Evolutionary conservation across 2,888 invertebrate genomes (phyloP).

Genomic region (Neocrepidodera transversa): DNA sequence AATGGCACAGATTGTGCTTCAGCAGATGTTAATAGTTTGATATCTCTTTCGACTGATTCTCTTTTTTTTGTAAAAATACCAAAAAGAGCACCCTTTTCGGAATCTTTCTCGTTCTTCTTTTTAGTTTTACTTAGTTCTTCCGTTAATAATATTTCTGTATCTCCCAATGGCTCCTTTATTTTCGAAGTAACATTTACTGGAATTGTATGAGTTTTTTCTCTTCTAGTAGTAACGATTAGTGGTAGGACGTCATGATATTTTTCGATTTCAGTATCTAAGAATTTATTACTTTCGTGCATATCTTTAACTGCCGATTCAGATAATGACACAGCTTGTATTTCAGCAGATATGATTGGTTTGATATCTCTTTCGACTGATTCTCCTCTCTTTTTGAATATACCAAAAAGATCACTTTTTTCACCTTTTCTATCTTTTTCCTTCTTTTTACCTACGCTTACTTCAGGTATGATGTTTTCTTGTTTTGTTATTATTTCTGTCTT

Average conservation of each 20-base stretch:
- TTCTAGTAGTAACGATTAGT: neutral
- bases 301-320: neutral
- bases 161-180: too few relatives aligned
- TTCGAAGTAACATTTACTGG: conserved; percentile 36
- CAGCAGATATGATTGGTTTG: neutral
- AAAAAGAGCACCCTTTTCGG: conserved; percentile 12
- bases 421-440: conserved; percentile 27
- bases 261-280: conserved; percentile 44
- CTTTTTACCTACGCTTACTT: neutral
- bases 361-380: conserved; percentile 24
- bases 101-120: neutral
- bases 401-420: conserved; percentile 25
- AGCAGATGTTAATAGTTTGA: neutral
- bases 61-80: conserved; percentile 25
- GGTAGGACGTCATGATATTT: conserved; percentile 40
- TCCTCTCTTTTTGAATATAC: conserved; percentile 38
- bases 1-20: conserved; percentile 10
- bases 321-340: neutral
- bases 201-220: conserved; percentile 42
- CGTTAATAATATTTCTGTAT: too few relatives aligned
- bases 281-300: conserved; percentile 36
- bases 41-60: conserved; percentile 7
- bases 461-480: too few relatives aligned
- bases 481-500: too few relatives aligned
- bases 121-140: conserved; percentile 21